phyloP scores from a whole-genome alignment of 1,140 invertebrate genomes.

The Adoxophyes honmai region DNA sequence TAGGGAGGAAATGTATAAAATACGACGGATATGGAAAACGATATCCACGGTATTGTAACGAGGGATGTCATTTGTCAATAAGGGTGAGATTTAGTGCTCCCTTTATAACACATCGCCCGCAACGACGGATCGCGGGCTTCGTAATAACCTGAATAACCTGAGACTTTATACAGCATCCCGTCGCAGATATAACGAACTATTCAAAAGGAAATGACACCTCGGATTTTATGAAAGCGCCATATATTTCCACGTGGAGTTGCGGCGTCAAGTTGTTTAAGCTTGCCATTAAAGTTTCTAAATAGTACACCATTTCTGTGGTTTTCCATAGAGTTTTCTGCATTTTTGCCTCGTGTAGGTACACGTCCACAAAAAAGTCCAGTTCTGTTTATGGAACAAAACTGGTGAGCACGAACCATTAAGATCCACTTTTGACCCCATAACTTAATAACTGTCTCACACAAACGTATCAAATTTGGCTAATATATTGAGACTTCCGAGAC shows the following conservation, averaged over 20 bases:
- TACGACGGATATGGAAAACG: constrained; percentile 39
- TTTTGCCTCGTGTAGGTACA: too few species aligned
- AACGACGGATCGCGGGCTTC: constrained; percentile 33
- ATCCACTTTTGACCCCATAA: too few species aligned
- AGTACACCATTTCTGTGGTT: too few species aligned
- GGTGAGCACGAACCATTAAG: too few species aligned
- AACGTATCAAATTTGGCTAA: too few species aligned
- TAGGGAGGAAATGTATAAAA: constrained; percentile 43
- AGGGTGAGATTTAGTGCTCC: constrained; percentile 50
- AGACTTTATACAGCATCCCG: constrained; percentile 34
- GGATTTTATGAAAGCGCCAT: constrained; percentile 47
- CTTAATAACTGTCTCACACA: too few species aligned
- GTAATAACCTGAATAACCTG: constrained; percentile 49
- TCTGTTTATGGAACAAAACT: too few species aligned
- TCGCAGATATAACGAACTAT: constrained; percentile 56
- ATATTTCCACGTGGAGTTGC: constrained; percentile 26
- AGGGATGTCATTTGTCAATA: constrained; percentile 62
- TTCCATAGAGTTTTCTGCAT: too few species aligned
- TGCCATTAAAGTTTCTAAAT: constrained; percentile 14
- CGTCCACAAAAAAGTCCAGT: too few species aligned
- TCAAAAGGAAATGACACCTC: constrained; percentile 51
- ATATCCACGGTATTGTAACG: constrained; percentile 50
- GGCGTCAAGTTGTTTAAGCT: constrained; percentile 14
- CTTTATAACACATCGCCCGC: constrained; percentile 35
- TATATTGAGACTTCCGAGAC: too few species aligned